Base-by-base conservation (phyloP, 2,888 invertebrate species). In the Adela reaumurella region DNA sequence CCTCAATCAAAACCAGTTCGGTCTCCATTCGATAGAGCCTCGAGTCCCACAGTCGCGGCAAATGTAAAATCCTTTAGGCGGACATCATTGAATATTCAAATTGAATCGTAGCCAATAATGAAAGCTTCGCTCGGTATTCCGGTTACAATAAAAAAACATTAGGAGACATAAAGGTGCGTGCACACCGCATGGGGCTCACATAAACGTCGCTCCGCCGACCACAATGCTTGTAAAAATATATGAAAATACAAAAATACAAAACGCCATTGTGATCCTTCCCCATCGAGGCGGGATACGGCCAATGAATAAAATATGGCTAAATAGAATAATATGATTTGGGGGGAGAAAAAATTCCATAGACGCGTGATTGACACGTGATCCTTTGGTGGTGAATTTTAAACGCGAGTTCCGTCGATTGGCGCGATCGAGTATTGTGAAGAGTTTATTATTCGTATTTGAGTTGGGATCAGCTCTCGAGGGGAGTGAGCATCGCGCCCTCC, bases 321-420 rank as follows among this genome's bases (percentile, higher is more conserved):
- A 74, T 68, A 68, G 68, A 73, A 74, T 69, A 74, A 74, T 73
- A 71, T 65, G 68, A 66, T 63, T 66, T 66, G 65, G 64, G 64
- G 62, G 66, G 61, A 59, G 61, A 64, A 63, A 61, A 64, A 65
- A 35, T 35, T 14, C 35, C 35, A 14, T 35, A 11, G 35, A 66
- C 63, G 61, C 63, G 62, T 78, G 77, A 78, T 77, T 77, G 77
- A 77, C 77, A 69, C 74, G 70, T 70, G 76, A 76, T 70, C 69
- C 70, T 62, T 58, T 61, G 58, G 56, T 62, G 59, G 62, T 60
- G 66, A 61, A 63, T 67, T 62, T 65, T 67, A 64, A 68, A 67
- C 58, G 60, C 61, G 62, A 65, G 64, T 63, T 67, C 64, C 69
- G 62, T 51, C 35, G 59, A 55, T 52, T 50, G 52, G 49, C 46